Evolutionary conservation across 2,888 invertebrate genomes (phyloP), one percentile per base, ranked within the genome.

Genomic region (Oligia latruncula): DNA sequence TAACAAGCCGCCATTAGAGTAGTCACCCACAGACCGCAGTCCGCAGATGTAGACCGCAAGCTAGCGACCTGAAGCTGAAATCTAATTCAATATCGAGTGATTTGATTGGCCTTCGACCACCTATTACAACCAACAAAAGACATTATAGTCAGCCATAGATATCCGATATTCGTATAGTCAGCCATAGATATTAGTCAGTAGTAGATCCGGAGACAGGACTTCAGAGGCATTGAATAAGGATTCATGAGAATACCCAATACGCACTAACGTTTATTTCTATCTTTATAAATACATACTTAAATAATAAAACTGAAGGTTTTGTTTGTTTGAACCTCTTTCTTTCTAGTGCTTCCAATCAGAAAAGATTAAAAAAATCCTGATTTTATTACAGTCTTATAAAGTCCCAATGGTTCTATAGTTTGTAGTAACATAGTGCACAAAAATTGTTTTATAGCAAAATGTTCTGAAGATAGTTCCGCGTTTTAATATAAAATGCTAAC

Each of bases 401-500:
- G 29, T 29, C 4, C 0, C 17, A 64, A 29, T 64, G 5, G 23
- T 40, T 20, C 5, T 23, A 23, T 6, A 40, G 40, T 62, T 60
- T 29, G 5, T 40, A 65, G 1, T 49, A 49, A 13, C 70, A 20
- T 29, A 20, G 8, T 52, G 52, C 20, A 52, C 29, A 35, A 29
- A 29, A 6, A 52, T 2, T 17, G 15, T 49, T 35, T 13, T 46
- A 9, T n/a, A 66, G 29, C 2, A 52, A 62, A 62, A 52, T 58
- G 8, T 46, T 55, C 20, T 17, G 40, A 49, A 78, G 4, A 60
- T 43, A n/a, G 17, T n/a, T 46, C 6, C 49, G 8, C 17, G 70
- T 29, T 71, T 71, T 60, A 46, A 55, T 67, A 68, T 68, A 75
- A 67, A 67, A 82, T 55, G 55, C 49, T 40, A 72, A 71, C 40